Conservation (phyloP, 2,797 vertebrate species). For the Crocidura indochinensis region DNA sequence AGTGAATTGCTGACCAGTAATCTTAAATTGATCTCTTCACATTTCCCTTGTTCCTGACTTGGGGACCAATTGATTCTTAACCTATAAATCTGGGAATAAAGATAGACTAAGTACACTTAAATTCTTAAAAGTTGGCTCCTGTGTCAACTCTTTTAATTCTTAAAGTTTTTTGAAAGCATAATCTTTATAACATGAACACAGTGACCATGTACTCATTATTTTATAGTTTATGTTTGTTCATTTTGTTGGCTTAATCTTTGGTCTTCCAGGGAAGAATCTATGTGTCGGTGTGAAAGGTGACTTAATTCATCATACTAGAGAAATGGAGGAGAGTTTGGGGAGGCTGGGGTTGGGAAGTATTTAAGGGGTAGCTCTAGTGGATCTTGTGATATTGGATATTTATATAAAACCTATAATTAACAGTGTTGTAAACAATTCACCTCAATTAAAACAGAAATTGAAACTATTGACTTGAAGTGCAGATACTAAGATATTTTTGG, state of each 20-base stretch:
- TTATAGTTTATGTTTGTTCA: not conserved
- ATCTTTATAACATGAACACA: not conserved
- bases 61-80: not conserved
- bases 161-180: conserved; percentile 2
- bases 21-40: not conserved
- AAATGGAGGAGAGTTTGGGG: too few species aligned
- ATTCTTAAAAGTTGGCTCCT: not conserved
- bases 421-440: too few species aligned
- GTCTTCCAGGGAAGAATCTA: not conserved
- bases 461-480: conserved; percentile 27
- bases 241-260: conserved; percentile 64
- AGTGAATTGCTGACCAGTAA: not conserved
- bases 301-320: too few species aligned
- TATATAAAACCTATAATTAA: too few species aligned
- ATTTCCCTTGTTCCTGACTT: not conserved
- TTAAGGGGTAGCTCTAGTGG: too few species aligned
- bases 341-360: too few species aligned
- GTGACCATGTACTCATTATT: not conserved
- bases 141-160: not conserved
- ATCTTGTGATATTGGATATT: too few species aligned
- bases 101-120: not conserved
- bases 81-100: not conserved
- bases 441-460: not conserved
- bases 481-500: not conserved
- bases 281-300: not conserved